Evolutionary conservation across 2,113 vertebrate genomes (phyloP), one percentile per base, ranked within the genome.

Genomic region (Lamprologus speciosus): DNA sequence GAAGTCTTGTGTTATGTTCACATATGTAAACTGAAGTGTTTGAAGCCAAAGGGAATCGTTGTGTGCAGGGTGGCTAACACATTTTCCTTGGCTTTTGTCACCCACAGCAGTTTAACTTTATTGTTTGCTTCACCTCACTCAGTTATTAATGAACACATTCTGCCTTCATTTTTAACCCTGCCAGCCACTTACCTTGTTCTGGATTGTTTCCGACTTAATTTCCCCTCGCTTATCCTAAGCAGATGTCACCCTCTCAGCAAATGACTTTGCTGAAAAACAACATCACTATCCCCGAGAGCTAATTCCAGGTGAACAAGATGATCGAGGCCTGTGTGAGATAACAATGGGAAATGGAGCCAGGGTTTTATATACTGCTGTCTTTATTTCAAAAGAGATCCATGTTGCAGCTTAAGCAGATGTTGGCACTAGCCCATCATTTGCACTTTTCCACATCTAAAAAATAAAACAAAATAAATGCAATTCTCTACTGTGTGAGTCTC

Each of bases 241-340:
- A 93, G 89, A 88, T 88, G 87, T 93, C 85, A 85, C 82, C 89
- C 78, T 50, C 80, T 84, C 54, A 84, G 80, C 85, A 80, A 87
- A 89, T 42, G 26, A 63, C 35, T 78, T 57, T 21, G 68, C 70
- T 73, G 68, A 81, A 85, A 85, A 89, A 85, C 79, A 81, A 33
- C 42, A 81, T 42, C 82, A 83, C 45, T 13, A 17, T 75, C 47
- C 51, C 53, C 23, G 63, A 31, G 47, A 80, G 75, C 58, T 40
- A 85, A 55, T 83, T 86, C 14, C 81, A 85, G 78, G 88, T 88
- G 85, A 92, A 83, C 54, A 85, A 65, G 81, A 31, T 75, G 80
- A 88, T 85, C 68, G 31, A 70, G 68, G 57, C 14, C 83, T 84
- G 79, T 19, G 35, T 28, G 33, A 26, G 37, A 23, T 85, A 79